These are phyloP conservation scores for Halisarca cf. caerulea DNA, from an alignment of 37 sponge, comb jelly and placozoan genomes.

Conservation along the genomic window DNA sequence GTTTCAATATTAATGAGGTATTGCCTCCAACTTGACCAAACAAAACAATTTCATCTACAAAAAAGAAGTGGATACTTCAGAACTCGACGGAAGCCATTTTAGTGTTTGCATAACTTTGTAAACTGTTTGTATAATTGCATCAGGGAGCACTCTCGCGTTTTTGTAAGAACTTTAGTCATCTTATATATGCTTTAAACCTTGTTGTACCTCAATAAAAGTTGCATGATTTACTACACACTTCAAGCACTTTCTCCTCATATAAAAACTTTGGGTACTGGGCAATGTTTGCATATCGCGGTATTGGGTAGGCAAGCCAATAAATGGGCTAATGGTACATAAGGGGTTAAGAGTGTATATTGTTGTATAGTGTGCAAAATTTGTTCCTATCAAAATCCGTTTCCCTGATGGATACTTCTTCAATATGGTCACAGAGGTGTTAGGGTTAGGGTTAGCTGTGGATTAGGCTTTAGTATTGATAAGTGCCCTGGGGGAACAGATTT, in stretches of 20 bases:
- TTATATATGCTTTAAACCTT: neutral
- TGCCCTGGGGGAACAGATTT: no score
- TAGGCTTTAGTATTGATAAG: no score
- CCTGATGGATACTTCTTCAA: no score
- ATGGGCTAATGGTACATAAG: neutral
- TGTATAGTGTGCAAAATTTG: no score
- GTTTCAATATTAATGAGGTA: no score
- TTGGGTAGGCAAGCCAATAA: constrained; percentile 1
- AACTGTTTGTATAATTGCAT: neutral
- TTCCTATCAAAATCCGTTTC: no score
- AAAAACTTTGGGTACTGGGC: neutral
- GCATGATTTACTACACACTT: neutral
- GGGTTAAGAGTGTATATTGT: no score
- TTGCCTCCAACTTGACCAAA: no score
- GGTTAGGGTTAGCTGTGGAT: no score
- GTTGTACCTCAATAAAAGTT: neutral
- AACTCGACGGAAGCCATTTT: constrained; percentile 22
- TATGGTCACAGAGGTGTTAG: no score
- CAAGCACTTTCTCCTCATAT: neutral
- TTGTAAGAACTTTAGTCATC: neutral
- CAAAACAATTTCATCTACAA: no score
- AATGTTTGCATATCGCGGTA: neutral
- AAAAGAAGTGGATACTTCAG: no score
- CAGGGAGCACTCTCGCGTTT: neutral
- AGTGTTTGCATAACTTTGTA: neutral